Percentiles rank a stretch among this genome's conserved stretches.
Conservation (phyloP, 2,797 vertebrate genomes). For the Sebastes oblongus region DNA sequence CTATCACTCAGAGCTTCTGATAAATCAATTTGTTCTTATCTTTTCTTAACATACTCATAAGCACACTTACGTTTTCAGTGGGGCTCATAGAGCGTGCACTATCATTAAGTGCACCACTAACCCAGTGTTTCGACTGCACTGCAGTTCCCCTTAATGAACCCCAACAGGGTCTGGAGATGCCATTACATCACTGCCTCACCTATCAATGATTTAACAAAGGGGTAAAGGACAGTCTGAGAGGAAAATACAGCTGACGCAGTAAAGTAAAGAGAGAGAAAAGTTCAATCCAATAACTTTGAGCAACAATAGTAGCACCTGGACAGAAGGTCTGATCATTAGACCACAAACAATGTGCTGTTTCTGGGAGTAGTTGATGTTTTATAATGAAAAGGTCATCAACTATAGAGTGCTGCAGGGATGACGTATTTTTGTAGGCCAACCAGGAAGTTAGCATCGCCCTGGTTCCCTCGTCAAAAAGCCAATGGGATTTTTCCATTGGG, state of each 20-base stretch:
- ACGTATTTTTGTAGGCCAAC: too few species aligned
- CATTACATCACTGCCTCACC: constrained; percentile 24
- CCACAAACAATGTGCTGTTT: background rate
- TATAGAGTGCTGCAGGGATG: background rate
- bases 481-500: too few species aligned
- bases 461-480: too few species aligned
- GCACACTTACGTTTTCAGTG: constrained; percentile 9
- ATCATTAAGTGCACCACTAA: constrained; percentile 46
- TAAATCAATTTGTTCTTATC: constrained; percentile 36
- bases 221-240: background rate
- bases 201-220: constrained; percentile 56
- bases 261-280: constrained; percentile 7
- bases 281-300: background rate
- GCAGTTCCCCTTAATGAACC: constrained; percentile 40
- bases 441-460: too few species aligned
- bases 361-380: background rate
- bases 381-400: background rate
- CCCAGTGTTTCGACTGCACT: constrained; percentile 13
- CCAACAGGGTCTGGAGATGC: constrained; percentile 14
- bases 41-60: constrained; percentile 19
- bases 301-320: background rate
- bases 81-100: background rate
- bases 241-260: constrained; percentile 14
- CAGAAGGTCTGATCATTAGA: background rate
- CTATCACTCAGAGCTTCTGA: constrained; percentile 17